phyloP scores from a whole-genome alignment of 2,797 vertebrate genomes.

The Phataginus tricuspis region DNA sequence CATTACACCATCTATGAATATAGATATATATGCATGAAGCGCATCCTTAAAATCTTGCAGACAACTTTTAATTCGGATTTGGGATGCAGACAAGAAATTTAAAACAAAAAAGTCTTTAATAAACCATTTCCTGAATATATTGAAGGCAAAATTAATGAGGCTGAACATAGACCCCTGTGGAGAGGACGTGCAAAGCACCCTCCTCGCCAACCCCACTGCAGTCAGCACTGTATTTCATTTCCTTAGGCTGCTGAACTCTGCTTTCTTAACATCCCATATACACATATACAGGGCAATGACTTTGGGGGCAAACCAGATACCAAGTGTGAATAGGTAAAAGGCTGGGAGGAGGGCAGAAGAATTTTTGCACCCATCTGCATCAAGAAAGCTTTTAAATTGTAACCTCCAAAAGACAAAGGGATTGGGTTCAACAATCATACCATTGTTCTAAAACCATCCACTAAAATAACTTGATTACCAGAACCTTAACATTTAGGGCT shows the following conservation, averaged over 20 bases:
- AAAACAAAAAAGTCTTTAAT: background rate
- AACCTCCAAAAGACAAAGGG: slow-evolving; percentile 42
- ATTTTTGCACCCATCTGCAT: slow-evolving; percentile 18
- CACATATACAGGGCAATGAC: background rate
- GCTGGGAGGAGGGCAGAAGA: background rate
- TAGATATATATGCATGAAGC: background rate
- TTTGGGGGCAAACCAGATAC: background rate
- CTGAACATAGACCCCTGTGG: background rate
- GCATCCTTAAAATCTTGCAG: background rate
- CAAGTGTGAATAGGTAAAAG: background rate
- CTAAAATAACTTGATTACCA: slow-evolving; percentile 49
- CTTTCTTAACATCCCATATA: slow-evolving; percentile 9
- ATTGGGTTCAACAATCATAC: background rate
- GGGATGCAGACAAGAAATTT: slow-evolving; percentile 2
- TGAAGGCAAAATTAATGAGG: slow-evolving; percentile 43
- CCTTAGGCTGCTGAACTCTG: background rate
- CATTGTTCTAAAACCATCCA: slow-evolving; percentile 8
- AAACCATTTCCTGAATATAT: slow-evolving; percentile 21
- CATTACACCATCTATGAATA: slow-evolving; percentile 25
- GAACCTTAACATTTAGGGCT: slow-evolving; percentile 30
- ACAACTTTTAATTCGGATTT: slow-evolving; percentile 47
- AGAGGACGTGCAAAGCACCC: background rate
- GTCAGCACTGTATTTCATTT: background rate
- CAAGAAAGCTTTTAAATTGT: slow-evolving; percentile 27
- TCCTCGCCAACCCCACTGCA: background rate